phyloP scores from a whole-genome alignment of 2,888 invertebrate genomes.

The Pantelozetes paolii region DNA sequence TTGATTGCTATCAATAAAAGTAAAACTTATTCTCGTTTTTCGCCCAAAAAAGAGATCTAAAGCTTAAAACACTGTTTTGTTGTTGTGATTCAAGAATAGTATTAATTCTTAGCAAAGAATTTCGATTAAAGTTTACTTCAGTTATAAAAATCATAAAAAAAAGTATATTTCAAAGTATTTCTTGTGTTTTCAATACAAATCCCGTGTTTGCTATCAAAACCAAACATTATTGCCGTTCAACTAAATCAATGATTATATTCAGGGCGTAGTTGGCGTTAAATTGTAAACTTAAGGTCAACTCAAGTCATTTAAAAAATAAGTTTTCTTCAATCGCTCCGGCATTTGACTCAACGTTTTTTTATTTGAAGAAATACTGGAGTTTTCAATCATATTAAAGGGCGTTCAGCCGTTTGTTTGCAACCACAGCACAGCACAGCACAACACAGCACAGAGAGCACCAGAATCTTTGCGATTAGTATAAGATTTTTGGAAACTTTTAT shows the following conservation, averaged over 20 bases:
- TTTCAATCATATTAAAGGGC: constrained; percentile 33
- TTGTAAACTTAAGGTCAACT: constrained; percentile 34
- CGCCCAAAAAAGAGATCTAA: too few species aligned
- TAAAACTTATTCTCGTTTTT: background rate
- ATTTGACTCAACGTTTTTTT: constrained; percentile 6
- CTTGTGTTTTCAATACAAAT: background rate
- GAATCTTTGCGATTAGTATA: background rate
- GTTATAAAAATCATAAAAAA: background rate
- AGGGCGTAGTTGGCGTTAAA: constrained; percentile 30
- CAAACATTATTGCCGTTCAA: background rate
- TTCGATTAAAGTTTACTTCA: background rate
- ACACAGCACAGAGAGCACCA: background rate
- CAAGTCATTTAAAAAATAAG: constrained; percentile 18
- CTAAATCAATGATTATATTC: constrained; percentile 36
- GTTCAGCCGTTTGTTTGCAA: constrained; percentile 22
- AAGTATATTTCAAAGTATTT: background rate
- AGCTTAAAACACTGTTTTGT: background rate
- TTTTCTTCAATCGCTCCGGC: background rate
- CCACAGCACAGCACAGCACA: background rate
- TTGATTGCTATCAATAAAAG: constrained; percentile 23
- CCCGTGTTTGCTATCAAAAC: background rate
- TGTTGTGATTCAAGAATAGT: background rate
- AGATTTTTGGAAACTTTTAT: background rate
- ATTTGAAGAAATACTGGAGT: constrained; percentile 22
- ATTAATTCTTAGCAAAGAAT: background rate